phyloP scores from a whole-genome alignment of 2,888 invertebrate genomes.

The Drosophila meridiana region DNA sequence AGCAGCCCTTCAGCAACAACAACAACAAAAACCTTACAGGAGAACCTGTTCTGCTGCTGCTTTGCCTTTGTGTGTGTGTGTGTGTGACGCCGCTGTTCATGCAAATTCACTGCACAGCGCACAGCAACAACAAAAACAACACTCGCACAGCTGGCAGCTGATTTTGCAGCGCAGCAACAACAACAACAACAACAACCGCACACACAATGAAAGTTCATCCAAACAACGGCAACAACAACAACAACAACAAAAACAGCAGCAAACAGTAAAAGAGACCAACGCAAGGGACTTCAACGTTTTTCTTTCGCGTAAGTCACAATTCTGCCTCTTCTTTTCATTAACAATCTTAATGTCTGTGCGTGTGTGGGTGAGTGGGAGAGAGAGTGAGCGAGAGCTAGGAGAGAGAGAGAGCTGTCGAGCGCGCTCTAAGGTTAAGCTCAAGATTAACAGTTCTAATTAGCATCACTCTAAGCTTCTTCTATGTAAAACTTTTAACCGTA shows the following conservation, averaged over 20 bases:
- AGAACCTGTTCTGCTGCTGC: conserved; percentile 56
- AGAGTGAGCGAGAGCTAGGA: not conserved
- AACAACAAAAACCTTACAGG: conserved; percentile 20
- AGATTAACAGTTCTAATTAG: conserved; percentile 26
- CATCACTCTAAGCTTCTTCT: conserved; percentile 12
- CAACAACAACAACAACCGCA: conserved; percentile 26
- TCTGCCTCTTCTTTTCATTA: conserved; percentile 16
- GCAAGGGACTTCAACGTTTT: conserved; percentile 38
- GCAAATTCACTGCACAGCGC: conserved; percentile 47
- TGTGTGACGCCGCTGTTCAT: conserved; percentile 35
- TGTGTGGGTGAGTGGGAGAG: conserved; percentile 3
- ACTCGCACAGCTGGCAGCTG: conserved; percentile 70
- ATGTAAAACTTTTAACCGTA: conserved; percentile 2
- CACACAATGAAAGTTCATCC: conserved; percentile 54
- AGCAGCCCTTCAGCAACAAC: conserved; percentile 44
- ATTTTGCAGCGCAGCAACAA: conserved; percentile 50
- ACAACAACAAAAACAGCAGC: conserved; percentile 13
- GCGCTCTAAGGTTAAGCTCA: conserved; percentile 17
- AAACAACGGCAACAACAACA: conserved; percentile 19
- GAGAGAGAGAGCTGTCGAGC: not conserved
- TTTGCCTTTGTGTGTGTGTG: conserved; percentile 11
- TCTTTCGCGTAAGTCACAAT: conserved; percentile 50
- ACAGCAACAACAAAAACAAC: conserved; percentile 16
- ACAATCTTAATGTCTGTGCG: not conserved
- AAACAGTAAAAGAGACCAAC: conserved; percentile 45